Conservation (phyloP, 2,888 invertebrate genomes). For the Drosophila imparisetae region DNA sequence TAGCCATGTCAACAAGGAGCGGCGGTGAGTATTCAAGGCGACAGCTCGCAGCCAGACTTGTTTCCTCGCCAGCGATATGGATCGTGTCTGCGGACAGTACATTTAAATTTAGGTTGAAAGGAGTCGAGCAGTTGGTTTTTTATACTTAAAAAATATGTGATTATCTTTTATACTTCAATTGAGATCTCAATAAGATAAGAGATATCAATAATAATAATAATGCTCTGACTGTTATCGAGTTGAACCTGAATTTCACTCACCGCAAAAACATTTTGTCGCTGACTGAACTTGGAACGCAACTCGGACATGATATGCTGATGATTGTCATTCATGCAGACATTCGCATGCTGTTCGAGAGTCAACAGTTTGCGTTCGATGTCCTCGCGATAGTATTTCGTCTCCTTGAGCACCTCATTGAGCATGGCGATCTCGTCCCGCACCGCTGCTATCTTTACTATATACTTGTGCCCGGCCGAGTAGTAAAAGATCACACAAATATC, state of each 20-base stretch:
- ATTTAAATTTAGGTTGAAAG: background rate
- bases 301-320: slow-evolving; percentile 82
- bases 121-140: background rate
- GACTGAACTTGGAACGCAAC: slow-evolving; percentile 81
- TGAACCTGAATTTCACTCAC: slow-evolving; percentile 54
- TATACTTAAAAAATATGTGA: background rate
- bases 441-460: slow-evolving; percentile 83
- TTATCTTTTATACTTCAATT: background rate
- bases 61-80: slow-evolving; percentile 87
- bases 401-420: slow-evolving; percentile 83
- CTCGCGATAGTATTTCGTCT: slow-evolving; percentile 82
- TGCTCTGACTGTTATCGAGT: background rate
- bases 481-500: slow-evolving; percentile 83
- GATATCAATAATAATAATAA: background rate
- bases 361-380: slow-evolving; percentile 81
- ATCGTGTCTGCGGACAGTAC: slow-evolving; percentile 79
- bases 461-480: slow-evolving; percentile 84
- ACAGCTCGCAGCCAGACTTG: slow-evolving; percentile 89
- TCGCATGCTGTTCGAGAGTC: slow-evolving; percentile 78
- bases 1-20: slow-evolving; percentile 86
- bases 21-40: slow-evolving; percentile 86
- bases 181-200: background rate
- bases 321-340: slow-evolving; percentile 77
- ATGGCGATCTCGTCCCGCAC: slow-evolving; percentile 84
- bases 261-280: slow-evolving; percentile 83